Evolutionary conservation across 2,113 vertebrate genomes (phyloP).

Genomic region (Dunckerocampus dactyliophorus): DNA sequence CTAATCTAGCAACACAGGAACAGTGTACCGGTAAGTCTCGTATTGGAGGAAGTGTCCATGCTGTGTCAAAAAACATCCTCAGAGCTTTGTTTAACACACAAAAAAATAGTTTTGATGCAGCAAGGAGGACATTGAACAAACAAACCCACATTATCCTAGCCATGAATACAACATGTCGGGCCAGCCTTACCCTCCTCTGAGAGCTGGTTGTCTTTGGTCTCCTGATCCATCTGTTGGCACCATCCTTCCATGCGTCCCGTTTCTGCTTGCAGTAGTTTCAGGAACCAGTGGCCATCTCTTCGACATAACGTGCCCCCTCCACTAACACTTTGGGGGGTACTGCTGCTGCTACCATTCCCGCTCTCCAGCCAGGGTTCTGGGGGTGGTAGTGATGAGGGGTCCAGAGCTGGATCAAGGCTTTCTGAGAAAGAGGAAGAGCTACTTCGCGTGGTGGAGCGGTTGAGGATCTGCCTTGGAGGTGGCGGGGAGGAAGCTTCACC

Average conservation of each 20-base stretch:
- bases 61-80: no score
- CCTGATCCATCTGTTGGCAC: conserved; percentile 99
- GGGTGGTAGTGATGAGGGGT: conserved; percentile 92
- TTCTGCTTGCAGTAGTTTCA: conserved; percentile 96
- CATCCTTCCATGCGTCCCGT: conserved; percentile 95
- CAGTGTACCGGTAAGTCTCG: no score
- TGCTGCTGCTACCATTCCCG: conserved; percentile 72
- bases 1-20: no score
- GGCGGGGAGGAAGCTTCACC: conserved; percentile 64
- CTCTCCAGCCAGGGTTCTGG: conserved; percentile 97
- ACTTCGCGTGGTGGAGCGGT: conserved; percentile 87
- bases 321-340: conserved; percentile 57
- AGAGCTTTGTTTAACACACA: not conserved
- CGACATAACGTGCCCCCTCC: conserved; percentile 78
- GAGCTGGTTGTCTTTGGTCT: conserved; percentile 95
- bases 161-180: not conserved
- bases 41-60: no score
- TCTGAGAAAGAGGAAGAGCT: conserved; percentile 97
- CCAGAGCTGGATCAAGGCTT: conserved; percentile 89
- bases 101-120: not conserved
- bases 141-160: not conserved
- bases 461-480: conserved; percentile 80
- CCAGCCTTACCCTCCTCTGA: conserved; percentile 87
- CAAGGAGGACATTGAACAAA: not conserved
- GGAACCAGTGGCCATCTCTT: conserved; percentile 94